Percentiles rank a stretch among this genome's conserved stretches.
phyloP scores from a whole-genome alignment of 1,140 invertebrate species.

The Euura lappo region DNA sequence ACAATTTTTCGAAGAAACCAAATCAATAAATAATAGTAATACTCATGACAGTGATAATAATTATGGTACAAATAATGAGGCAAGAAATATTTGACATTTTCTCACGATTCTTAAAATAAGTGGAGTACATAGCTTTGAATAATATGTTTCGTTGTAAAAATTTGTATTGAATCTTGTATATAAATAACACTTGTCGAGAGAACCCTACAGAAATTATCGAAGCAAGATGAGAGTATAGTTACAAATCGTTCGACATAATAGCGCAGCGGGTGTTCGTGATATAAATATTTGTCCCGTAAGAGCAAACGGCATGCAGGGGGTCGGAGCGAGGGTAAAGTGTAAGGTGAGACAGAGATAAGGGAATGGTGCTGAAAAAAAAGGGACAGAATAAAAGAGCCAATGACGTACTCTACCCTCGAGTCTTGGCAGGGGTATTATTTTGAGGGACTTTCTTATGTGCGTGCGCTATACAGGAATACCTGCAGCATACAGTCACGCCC shows the following conservation, averaged over 20 bases:
- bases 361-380: constrained; percentile 21
- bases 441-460: background rate
- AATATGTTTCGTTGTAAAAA: background rate
- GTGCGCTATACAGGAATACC: background rate
- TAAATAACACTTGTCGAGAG: background rate
- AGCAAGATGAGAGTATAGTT: constrained; percentile 25
- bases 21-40: too few species aligned
- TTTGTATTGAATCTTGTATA: background rate
- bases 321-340: constrained; percentile 23
- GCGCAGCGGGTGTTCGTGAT: constrained; percentile 45
- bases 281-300: constrained; percentile 54
- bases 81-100: background rate
- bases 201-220: constrained; percentile 11
- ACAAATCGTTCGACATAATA: constrained; percentile 41
- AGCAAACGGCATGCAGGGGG: constrained; percentile 23
- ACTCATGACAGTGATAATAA: too few species aligned
- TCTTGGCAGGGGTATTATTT: background rate
- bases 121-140: background rate
- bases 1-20: too few species aligned
- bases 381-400: background rate
- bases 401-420: background rate
- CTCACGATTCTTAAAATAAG: background rate
- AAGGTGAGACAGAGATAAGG: too few species aligned
- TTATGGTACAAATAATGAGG: too few species aligned
- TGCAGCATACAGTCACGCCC: background rate